Base-by-base conservation (phyloP, 2,113 vertebrate species). In the Propithecus coquereli region DNA sequence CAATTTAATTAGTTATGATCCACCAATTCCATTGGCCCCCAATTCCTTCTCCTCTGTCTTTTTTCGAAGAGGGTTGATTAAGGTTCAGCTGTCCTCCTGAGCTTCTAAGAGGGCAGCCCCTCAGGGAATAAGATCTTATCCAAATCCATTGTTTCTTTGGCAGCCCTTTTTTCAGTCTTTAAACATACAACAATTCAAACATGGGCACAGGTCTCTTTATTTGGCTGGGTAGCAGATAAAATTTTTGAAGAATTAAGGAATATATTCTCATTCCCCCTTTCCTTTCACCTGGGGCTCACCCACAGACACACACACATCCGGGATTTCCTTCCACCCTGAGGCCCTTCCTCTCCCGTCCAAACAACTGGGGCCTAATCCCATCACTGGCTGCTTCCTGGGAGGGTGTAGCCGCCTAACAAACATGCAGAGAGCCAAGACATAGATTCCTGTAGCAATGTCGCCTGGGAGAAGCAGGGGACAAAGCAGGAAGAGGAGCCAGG, bases 321-420 rank as follows among this genome's bases (percentile, higher is more conserved):
- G 86, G 66, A 86, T 86, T 73, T 91, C 81, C 91, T 90, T 71
- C 32, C 80, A 25, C 23, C 43, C 30, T 0, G 5, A 74, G 70
- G 59, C 65, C 45, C 40, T 97, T 96, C 87, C 92, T 90, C 54
- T 96, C 32, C 10, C 17, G 59, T 77, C 65, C 73, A 94, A 81
- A 91, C 73, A 91, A 40, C 61, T 86, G 95, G 76, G 32, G n/a
- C 11, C 50, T 90, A 87, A 45, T 73, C 79, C 79, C 57, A 45
- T 68, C 73, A 50, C 40, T 79, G 3, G 0, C 43, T 86, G 68
- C 68, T 86, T 82, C 92, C 57, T 87, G 87, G 68, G 91, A 91
- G 77, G 54, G 25, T 61, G 54, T 81, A 2, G 3, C 37, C 17
- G 66, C 66, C 9, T 0, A 57, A 71, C 59, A 12, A 30, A 63